Evolutionary conservation across 2,888 invertebrate species (phyloP), one percentile per base, ranked within the genome.

Genomic region (Clostera curtula): DNA sequence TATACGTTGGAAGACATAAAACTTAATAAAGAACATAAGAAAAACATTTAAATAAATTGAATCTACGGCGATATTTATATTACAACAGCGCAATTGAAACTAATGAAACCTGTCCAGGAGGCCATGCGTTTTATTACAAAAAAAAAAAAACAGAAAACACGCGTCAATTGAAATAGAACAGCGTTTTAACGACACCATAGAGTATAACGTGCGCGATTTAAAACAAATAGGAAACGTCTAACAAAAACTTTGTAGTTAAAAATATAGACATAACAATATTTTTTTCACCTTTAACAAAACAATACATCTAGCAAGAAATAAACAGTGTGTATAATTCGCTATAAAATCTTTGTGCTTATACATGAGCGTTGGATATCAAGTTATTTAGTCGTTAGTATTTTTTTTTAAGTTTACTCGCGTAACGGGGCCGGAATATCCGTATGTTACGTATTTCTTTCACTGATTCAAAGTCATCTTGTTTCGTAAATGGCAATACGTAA

Each of bases 1-100:
- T 49, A 56, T 13, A 38, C 31, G 60, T 59, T 77, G 76, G 75
- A 77, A 77, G 75, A 77, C 77, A 40, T 70, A 67, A 52, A 63
- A 64, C 60, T 61, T 41, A 43, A 52, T 51, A 47, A 54, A 47
- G 40, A 47, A 43, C 48, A 39, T 42, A 49, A 36, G 29, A 45
- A 45, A 15, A 23, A 7, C 14, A 15, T 7, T 20, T 20, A 23
- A 9, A 8, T 15, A 15, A 22, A 13, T 13, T 13, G 3, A 15
- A 22, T 8, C 20, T 21, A n/a, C n/a, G n/a, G n/a, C n/a, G n/a
- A n/a, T n/a, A n/a, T n/a, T n/a, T n/a, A n/a, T n/a, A n/a, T n/a
- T n/a, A n/a, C n/a, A n/a, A n/a, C n/a, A n/a, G n/a, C n/a, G n/a
- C n/a, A n/a, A n/a, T n/a, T n/a, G n/a, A n/a, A n/a, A n/a, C n/a